Percentiles rank a stretch among this genome's conserved stretches.
These are phyloP conservation scores for Drosophila robusta DNA, from an alignment of 2,888 invertebrate genomes.

Conservation along the genomic window DNA sequence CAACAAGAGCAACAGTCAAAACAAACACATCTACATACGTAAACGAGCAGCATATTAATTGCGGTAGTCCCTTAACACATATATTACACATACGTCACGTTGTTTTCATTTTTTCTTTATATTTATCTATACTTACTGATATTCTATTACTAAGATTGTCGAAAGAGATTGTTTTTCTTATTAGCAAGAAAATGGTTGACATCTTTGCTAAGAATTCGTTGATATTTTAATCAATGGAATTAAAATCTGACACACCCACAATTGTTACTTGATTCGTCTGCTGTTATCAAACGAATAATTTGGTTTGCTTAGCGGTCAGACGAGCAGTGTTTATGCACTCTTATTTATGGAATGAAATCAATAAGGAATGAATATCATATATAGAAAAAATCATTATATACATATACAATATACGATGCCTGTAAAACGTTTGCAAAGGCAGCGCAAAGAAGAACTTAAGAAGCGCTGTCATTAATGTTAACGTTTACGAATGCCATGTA, in stretches of 20 bases:
- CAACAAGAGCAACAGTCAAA: neutral
- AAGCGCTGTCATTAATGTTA: neutral
- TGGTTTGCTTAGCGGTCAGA: neutral
- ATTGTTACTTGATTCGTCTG: neutral
- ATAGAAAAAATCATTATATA: too few relatives aligned
- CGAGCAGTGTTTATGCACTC: neutral
- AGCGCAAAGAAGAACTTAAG: too few relatives aligned
- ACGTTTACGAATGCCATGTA: neutral
- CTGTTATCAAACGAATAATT: neutral
- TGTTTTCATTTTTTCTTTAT: neutral
- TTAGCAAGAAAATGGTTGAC: neutral
- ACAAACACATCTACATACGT: neutral
- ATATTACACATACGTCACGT: conserved; percentile 14
- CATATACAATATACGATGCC: too few relatives aligned
- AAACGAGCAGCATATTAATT: neutral
- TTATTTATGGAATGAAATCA: too few relatives aligned
- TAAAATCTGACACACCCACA: neutral
- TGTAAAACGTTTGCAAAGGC: neutral
- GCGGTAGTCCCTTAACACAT: conserved; percentile 10
- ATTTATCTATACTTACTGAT: neutral
- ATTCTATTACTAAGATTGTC: neutral
- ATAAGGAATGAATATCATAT: too few relatives aligned
- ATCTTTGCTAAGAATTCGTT: too few relatives aligned
- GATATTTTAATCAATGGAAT: neutral
- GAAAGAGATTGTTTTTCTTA: neutral